phyloP scores from a whole-genome alignment of 2,888 invertebrate species.

The Cryptus armator region DNA sequence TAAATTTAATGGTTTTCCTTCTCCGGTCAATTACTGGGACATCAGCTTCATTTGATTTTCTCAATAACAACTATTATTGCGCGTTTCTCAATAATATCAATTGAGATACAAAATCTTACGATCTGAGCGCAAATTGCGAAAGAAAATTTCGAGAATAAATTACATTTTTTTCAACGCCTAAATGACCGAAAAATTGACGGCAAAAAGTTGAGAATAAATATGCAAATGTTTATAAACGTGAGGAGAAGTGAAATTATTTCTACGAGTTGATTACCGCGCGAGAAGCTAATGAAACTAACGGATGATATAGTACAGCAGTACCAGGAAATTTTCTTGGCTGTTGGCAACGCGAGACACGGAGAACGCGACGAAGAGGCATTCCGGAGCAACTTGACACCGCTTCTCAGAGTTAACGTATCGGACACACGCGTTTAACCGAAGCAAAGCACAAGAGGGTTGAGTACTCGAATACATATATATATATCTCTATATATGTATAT shows the following conservation, averaged over 20 bases:
- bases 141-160: too few species aligned
- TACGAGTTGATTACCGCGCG: conserved; percentile 42
- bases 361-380: conserved; percentile 22
- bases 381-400: conserved; percentile 56
- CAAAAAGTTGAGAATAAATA: background rate
- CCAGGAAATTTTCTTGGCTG: conserved; percentile 46
- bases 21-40: too few species aligned
- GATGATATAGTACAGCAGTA: conserved; percentile 53
- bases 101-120: too few species aligned
- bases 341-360: conserved; percentile 2
- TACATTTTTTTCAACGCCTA: too few species aligned
- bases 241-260: background rate
- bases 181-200: too few species aligned
- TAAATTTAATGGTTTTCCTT: too few species aligned
- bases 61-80: too few species aligned
- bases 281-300: conserved; percentile 56
- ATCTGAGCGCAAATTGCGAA: too few species aligned
- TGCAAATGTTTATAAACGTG: conserved; percentile 1
- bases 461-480: background rate
- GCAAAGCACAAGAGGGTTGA: conserved; percentile 2
- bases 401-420: conserved; percentile 60
- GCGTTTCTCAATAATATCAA: too few species aligned
- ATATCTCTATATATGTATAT: conserved; percentile 2
- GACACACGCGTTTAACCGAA: conserved; percentile 35
- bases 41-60: too few species aligned